These are phyloP conservation scores for Patella vulgata DNA, from an alignment of 1,140 invertebrate genomes.

Conservation along the genomic window DNA sequence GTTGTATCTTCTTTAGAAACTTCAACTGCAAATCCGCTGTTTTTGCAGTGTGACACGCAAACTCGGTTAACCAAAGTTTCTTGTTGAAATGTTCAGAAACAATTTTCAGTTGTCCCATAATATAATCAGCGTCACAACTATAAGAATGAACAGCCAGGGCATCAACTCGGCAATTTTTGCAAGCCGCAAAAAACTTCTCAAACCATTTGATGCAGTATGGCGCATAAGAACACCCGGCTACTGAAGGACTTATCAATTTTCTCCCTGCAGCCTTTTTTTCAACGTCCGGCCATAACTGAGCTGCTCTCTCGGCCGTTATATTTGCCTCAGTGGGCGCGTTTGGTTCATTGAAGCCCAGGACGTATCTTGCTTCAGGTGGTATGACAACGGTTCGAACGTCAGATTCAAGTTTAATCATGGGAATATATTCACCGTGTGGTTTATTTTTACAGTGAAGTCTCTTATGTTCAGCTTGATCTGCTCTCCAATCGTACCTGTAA, in stretches of 20 bases:
- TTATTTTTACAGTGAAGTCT: background rate
- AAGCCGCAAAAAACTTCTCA: conserved; percentile 17
- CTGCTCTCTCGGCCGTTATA: background rate
- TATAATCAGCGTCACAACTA: conserved; percentile 1
- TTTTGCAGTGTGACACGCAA: conserved; percentile 12
- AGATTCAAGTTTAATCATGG: background rate
- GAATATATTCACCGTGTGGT: background rate
- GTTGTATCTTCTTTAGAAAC: conserved; percentile 13
- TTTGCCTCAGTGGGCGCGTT: background rate
- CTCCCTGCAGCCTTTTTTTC: background rate
- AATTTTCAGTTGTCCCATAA: conserved; percentile 14
- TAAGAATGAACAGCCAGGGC: conserved; percentile 10
- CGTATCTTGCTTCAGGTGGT: background rate
- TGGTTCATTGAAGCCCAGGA: conserved; percentile 5
- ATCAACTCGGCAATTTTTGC: conserved; percentile 12
- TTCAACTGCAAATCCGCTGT: background rate
- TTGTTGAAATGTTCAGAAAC: conserved; percentile 4
- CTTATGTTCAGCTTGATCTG: background rate
- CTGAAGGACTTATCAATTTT: background rate
- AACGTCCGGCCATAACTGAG: background rate
- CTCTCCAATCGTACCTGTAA: conserved; percentile 5
- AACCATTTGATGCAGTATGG: conserved; percentile 1
- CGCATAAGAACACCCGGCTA: background rate
- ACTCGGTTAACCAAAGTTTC: conserved; percentile 17
- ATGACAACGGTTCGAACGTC: background rate